phyloP scores from a whole-genome alignment of 2,113 vertebrate species.

The Bubo blakistoni region DNA sequence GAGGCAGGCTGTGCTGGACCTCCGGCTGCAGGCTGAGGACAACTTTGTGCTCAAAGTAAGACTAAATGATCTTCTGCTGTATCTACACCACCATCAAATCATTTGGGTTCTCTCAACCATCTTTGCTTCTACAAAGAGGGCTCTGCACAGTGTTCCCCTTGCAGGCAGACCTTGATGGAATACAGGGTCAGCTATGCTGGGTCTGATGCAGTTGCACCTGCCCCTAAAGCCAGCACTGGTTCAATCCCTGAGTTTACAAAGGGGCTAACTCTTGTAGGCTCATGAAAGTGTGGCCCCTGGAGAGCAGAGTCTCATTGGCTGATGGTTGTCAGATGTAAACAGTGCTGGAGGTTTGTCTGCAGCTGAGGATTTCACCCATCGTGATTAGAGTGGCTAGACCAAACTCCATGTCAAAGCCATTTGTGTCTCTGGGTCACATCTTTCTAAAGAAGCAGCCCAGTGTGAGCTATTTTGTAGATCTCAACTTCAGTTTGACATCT shows the following conservation, averaged over 20 bases:
- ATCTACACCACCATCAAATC: background rate
- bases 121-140: background rate
- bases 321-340: background rate
- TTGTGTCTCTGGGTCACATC: background rate
- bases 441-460: background rate
- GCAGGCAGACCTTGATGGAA: background rate
- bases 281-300: fast-evolving
- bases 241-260: background rate
- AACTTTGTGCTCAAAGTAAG: conserved; percentile 94
- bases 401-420: background rate
- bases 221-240: background rate
- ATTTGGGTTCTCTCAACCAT: background rate
- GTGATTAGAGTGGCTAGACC: fast-evolving
- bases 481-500: background rate
- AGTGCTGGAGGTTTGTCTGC: background rate
- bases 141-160: background rate
- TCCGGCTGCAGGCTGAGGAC: conserved; percentile 90
- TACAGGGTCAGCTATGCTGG: background rate
- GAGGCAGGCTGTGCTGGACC: conserved; percentile 83
- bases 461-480: background rate
- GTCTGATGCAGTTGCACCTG: background rate
- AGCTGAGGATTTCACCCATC: background rate
- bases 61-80: background rate
- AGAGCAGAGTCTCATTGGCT: background rate
- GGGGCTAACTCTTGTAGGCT: background rate